Evolutionary conservation across 2,888 invertebrate species (phyloP).

Genomic region (Pardosa pseudoannulata): DNA sequence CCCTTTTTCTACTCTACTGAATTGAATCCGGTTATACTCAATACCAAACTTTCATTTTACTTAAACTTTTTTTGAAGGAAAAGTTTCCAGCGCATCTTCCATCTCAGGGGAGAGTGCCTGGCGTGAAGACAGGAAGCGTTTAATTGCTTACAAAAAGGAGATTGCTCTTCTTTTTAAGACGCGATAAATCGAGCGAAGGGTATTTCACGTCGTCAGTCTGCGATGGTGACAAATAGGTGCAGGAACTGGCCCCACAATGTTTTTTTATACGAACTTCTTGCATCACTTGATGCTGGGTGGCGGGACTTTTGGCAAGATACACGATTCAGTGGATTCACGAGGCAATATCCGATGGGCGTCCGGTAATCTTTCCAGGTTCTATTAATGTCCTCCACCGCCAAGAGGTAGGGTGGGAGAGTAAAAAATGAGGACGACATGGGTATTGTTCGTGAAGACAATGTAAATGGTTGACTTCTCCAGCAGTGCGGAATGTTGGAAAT

Average conservation of each 20-base stretch:
- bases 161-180: background rate
- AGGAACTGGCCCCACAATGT: background rate
- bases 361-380: background rate
- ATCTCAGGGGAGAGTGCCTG: too few relatives aligned
- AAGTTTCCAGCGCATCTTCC: too few relatives aligned
- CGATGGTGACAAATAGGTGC: background rate
- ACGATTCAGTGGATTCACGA: background rate
- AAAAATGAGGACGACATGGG: background rate
- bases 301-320: background rate
- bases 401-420: too few relatives aligned
- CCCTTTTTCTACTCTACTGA: too few relatives aligned
- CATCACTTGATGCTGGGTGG: background rate
- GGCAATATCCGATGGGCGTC: background rate
- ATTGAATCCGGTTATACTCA: too few relatives aligned
- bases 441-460: background rate
- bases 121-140: background rate
- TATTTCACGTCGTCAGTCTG: background rate
- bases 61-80: too few relatives aligned
- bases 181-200: background rate
- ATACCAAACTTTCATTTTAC: too few relatives aligned
- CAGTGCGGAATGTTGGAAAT: too few relatives aligned
- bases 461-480: too few relatives aligned
- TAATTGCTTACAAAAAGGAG: background rate
- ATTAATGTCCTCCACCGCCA: background rate
- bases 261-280: background rate